Percentiles rank a stretch among this genome's conserved stretches.
These are phyloP conservation scores for Mythimna pallens DNA, from an alignment of 2,888 invertebrate species.

Conservation along the genomic window DNA sequence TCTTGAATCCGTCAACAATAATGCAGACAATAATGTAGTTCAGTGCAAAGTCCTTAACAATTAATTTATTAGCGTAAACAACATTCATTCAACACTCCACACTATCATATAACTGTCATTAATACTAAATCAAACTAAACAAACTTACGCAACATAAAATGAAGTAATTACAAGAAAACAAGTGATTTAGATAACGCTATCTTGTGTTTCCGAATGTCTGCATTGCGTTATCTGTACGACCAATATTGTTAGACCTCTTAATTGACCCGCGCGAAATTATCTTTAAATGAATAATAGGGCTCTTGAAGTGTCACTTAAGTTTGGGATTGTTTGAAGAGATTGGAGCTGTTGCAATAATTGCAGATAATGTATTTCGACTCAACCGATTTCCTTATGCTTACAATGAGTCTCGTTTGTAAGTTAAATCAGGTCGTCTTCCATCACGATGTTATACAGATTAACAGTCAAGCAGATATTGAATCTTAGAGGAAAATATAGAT, in stretches of 20 bases:
- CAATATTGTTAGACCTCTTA: constrained; percentile 60
- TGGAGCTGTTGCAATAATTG: constrained; percentile 39
- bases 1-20: constrained; percentile 10
- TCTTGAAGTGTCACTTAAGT: constrained; percentile 45
- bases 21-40: background rate
- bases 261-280: constrained; percentile 56
- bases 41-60: constrained; percentile 45
- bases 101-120: constrained; percentile 49
- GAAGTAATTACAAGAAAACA: constrained; percentile 79
- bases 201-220: constrained; percentile 69
- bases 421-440: constrained; percentile 7
- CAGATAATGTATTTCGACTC: constrained; percentile 27
- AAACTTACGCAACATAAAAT: constrained; percentile 65
- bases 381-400: constrained; percentile 17
- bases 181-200: constrained; percentile 81
- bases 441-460: background rate
- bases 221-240: constrained; percentile 66
- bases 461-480: background rate
- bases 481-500: background rate
- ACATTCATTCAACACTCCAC: constrained; percentile 49
- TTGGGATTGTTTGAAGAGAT: constrained; percentile 26
- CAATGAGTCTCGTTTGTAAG: background rate
- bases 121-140: constrained; percentile 61
- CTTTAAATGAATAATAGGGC: constrained; percentile 47
- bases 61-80: constrained; percentile 46